These are phyloP conservation scores for Bugulina stolonifera DNA, from an alignment of 2,888 invertebrate genomes.

Conservation along the genomic window DNA sequence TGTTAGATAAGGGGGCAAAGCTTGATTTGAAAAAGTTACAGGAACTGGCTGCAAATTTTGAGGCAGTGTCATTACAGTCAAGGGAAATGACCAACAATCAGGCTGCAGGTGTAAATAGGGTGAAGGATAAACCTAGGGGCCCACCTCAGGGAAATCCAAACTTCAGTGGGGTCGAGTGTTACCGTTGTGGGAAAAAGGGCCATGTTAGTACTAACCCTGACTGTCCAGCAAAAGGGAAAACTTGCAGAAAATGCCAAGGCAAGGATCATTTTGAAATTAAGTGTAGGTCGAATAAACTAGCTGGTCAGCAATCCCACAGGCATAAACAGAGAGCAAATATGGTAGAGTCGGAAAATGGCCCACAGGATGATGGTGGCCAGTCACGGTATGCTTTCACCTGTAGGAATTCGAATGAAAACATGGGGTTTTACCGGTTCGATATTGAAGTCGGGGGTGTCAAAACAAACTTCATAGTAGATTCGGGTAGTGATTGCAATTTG, in stretches of 20 bases:
- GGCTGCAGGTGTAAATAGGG: neutral
- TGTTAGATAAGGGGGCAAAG: neutral
- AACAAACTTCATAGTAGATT: neutral
- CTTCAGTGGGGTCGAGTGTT: neutral
- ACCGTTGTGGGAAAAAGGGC: neutral
- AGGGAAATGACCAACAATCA: neutral
- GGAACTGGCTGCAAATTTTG: neutral
- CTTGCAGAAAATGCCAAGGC: neutral
- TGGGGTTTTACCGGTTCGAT: neutral
- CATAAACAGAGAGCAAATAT: neutral
- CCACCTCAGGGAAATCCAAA: neutral
- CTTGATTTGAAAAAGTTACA: neutral
- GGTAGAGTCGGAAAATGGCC: neutral
- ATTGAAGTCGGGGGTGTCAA: neutral
- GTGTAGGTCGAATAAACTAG: neutral
- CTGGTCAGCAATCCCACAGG: neutral
- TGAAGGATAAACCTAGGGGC: neutral
- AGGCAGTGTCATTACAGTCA: neutral
- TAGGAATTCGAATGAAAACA: neutral
- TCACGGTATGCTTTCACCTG: neutral
- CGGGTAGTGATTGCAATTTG: neutral
- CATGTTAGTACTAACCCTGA: neutral
- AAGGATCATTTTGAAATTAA: neutral
- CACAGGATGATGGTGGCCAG: neutral
- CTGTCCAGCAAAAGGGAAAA: too few relatives aligned